These are phyloP conservation scores for Apis mellifera DNA, from an alignment of 1,140 invertebrate species.

Conservation along the genomic window Amel_HAv3.1 CM009939.2:12241001-12241500, in stretches of 20 bases:
- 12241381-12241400: background rate
- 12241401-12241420: background rate
- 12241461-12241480: slow-evolving; percentile 46
- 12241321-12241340: background rate
- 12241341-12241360: background rate
- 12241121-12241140: background rate
- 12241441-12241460: slow-evolving; percentile 29
- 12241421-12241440: slow-evolving; percentile 33
- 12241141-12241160: too few relatives aligned
- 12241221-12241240: background rate
- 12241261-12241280: too few relatives aligned
- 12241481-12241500: slow-evolving; percentile 27
- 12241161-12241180: too few relatives aligned
- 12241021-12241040: slow-evolving; percentile 80
- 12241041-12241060: slow-evolving; percentile 76
- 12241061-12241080: slow-evolving; percentile 67
- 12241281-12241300: background rate
- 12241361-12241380: background rate
- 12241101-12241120: background rate
- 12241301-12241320: background rate
- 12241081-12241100: background rate
- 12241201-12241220: background rate
- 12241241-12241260: background rate
- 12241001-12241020: slow-evolving; percentile 74
- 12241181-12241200: too few relatives aligned